Percentiles rank a stretch among this genome's conserved stretches.
phyloP scores from a whole-genome alignment of 1,140 invertebrate genomes.

The Phenacoccus solenopsis region DNA sequence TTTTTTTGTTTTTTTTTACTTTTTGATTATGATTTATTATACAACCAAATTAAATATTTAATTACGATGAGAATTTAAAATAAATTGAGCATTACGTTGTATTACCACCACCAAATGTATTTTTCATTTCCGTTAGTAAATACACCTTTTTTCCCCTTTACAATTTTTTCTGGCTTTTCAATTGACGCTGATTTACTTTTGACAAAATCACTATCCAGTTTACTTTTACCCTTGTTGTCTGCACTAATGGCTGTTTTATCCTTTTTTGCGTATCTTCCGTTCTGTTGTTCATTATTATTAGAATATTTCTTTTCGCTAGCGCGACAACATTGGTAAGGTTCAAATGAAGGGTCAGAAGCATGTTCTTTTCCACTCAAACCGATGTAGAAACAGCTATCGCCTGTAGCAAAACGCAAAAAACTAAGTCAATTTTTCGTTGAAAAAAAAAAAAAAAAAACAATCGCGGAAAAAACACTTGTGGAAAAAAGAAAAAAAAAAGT shows the following conservation, averaged over 20 bases:
- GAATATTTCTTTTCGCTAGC: conserved; percentile 6
- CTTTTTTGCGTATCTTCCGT: conserved; percentile 16
- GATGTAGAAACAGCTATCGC: conserved; percentile 90
- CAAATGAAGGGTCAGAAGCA: conserved; percentile 60
- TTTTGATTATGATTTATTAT: background rate
- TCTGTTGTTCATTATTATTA: background rate
- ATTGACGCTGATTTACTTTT: conserved; percentile 12
- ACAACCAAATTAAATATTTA: background rate
- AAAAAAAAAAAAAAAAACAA: background rate
- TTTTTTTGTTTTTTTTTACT: background rate
- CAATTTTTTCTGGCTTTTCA: conserved; percentile 34
- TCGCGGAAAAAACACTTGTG: background rate
- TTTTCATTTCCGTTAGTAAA: conserved; percentile 54
- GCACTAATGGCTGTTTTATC: conserved; percentile 26
- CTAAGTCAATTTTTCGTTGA: background rate
- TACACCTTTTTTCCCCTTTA: conserved; percentile 64
- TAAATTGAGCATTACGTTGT: too few species aligned
- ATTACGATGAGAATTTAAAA: too few species aligned
- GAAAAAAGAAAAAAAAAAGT: background rate
- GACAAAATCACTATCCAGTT: conserved; percentile 34
- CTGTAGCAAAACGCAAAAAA: conserved; percentile 46
- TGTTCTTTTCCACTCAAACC: conserved; percentile 71
- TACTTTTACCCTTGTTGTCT: conserved; percentile 26
- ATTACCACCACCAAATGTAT: conserved; percentile 51
- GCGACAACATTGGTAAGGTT: conserved; percentile 77